Evolutionary conservation across 1,140 invertebrate species (phyloP), one percentile per base, ranked within the genome.

Genomic region (Drosophila nebulosa): DNA sequence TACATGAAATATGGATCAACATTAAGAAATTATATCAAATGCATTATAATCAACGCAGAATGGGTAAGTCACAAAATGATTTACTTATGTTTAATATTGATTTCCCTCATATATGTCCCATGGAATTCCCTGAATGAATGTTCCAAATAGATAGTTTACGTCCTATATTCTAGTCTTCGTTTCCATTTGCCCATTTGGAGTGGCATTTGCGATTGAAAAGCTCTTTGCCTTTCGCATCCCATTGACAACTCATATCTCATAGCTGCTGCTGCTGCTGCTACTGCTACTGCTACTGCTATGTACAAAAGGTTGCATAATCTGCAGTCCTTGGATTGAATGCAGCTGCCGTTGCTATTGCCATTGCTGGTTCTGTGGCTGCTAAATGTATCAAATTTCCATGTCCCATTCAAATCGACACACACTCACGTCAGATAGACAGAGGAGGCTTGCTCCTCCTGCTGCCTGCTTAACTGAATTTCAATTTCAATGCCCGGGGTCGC

Each of bases 301-400:
- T 52, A 74, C 60, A 78, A 69, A 58, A 55, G 74, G 53, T 83
- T 78, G 46, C 63, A 72, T 77, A 81, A 81, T 83, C 52, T 18
- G 51, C 56, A 22, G 57, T 42, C 52, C 46, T 53, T 67, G 58
- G 32, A 42, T 26, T 60, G 39, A 60, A 61, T 62, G 62, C 68
- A 69, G 79, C 81, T 73, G 80, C 69, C 39, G 39, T n/a, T 35
- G 69, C 36, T 21, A 5, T 18, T 9, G 39, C 42, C 10, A 3
- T 35, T 42, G 14, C 39, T 32, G n/a, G 39, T 35, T n/a, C 24
- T 51, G 24, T 9, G 26, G 32, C 58, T 56, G 56, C 53, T 24
- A 63, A 62, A 77, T 69, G 62, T 70, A 83, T 89, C 83, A 64
- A 79, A 64, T 86, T 86, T 73, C 83, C 83, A 56, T 68, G 65